These are phyloP conservation scores for Helogale parvula DNA, from an alignment of 2,113 vertebrate genomes.

Conservation along the genomic window DNA sequence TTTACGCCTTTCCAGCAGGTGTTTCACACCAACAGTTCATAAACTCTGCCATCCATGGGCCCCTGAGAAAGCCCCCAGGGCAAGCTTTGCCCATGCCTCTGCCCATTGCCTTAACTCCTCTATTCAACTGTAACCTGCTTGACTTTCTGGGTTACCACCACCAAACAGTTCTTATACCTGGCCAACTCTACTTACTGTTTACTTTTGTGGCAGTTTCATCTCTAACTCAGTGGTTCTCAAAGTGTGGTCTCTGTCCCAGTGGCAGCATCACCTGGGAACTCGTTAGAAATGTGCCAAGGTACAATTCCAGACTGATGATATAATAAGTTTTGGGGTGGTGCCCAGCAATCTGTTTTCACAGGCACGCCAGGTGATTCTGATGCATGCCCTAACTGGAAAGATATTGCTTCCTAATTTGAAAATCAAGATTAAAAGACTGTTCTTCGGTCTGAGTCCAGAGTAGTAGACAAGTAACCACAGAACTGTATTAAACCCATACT, in stretches of 20 bases:
- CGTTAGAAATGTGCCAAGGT: background rate
- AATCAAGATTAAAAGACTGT: constrained; percentile 24
- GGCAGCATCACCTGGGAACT: background rate
- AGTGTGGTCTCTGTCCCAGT: background rate
- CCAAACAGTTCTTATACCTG: background rate
- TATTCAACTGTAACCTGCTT: background rate
- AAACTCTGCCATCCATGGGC: background rate
- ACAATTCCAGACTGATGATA: background rate
- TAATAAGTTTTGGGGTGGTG: background rate
- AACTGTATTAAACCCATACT: constrained; percentile 18
- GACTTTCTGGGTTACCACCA: background rate
- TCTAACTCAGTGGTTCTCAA: background rate
- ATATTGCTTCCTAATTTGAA: constrained; percentile 42
- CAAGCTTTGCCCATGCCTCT: background rate
- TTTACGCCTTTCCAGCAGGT: background rate
- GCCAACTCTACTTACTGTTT: background rate
- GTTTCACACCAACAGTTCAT: background rate
- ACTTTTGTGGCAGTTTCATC: background rate
- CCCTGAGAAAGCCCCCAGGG: background rate
- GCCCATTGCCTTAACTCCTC: background rate
- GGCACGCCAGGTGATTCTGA: background rate
- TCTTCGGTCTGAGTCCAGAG: constrained; percentile 41
- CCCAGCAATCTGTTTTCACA: background rate
- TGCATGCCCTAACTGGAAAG: background rate
- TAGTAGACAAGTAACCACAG: constrained; percentile 53